Evolutionary conservation across 1,140 invertebrate genomes (phyloP), one percentile per base, ranked within the genome.

Genomic region (Dreissena rostriformis): DNA sequence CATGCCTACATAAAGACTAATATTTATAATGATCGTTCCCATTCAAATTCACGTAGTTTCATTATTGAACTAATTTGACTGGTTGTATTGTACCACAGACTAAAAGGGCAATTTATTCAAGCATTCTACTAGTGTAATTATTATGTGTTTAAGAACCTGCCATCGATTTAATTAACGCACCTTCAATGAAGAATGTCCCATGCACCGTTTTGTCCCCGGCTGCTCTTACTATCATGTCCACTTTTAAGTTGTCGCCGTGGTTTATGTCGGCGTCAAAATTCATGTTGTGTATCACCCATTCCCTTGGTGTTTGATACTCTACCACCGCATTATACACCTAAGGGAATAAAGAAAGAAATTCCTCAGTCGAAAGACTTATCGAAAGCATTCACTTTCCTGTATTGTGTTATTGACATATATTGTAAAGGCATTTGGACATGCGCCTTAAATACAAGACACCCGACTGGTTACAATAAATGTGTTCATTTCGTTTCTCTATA

Each of bases 261-360:
- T 70, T 63, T 0, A 80, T 51, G 39, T 80, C 67, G 14, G 67
- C 67, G 26, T 80, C 67, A 53, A 65, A 80, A 11, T 51, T n/a
- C 77, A 57, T 80, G 52, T 71, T 71, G 19, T 80, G 39, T 12
- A 80, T 55, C 7, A 71, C 39, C 66, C 68, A 80, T 57, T 80
- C 66, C 26, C 66, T 80, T 6, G 68, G 22, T 11, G 17, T 71
- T n/a, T 53, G 66, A 11, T 66, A 71, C 26, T 57, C 67, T 28
- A 80, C 77, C 2, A 26, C 63, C 49, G 77, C 77, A n/a, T n/a
- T n/a, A 66, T 66, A 80, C 14, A 80, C 57, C 77, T 80, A 78
- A 14, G 28, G 8, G 63, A 49, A 19, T 1, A 17, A 66, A 39
- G 8, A 66, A 15, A 22, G 28, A 61, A 61, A 24, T 61, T 24